These are phyloP conservation scores for Torymus tubicola DNA, from an alignment of 2,888 invertebrate species.

Conservation along the genomic window DNA sequence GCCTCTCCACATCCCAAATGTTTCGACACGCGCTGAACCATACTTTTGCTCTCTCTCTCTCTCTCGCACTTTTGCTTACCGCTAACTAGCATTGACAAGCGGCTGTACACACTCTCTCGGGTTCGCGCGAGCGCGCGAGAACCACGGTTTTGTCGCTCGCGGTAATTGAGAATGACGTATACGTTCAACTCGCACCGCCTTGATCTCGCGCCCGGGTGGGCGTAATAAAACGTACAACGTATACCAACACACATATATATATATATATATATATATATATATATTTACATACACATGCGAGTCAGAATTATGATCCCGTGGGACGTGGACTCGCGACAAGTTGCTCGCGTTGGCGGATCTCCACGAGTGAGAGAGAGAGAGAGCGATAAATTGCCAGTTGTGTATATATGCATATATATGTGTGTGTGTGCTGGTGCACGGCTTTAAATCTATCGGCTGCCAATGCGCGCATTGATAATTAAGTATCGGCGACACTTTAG, in stretches of 20 bases:
- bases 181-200: constrained; percentile 58
- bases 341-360: constrained; percentile 49
- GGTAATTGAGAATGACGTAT: constrained; percentile 70
- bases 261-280: no score
- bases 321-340: constrained; percentile 29
- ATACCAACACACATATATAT: neutral
- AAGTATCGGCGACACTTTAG: constrained; percentile 10
- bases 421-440: neutral
- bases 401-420: neutral
- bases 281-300: neutral
- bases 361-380: no score
- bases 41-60: neutral
- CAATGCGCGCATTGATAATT: constrained; percentile 11
- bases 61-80: constrained; percentile 37
- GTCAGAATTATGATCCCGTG: constrained; percentile 42
- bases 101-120: neutral
- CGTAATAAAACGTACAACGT: constrained; percentile 52
- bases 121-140: no score
- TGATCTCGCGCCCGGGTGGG: constrained; percentile 63
- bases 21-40: constrained; percentile 33
- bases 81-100: constrained; percentile 58
- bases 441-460: constrained; percentile 29
- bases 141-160: constrained; percentile 55
- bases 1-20: constrained; percentile 6
- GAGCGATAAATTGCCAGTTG: constrained; percentile 35